phyloP scores from a whole-genome alignment of 2,888 invertebrate genomes.

The Ichneumon xanthorius region DNA sequence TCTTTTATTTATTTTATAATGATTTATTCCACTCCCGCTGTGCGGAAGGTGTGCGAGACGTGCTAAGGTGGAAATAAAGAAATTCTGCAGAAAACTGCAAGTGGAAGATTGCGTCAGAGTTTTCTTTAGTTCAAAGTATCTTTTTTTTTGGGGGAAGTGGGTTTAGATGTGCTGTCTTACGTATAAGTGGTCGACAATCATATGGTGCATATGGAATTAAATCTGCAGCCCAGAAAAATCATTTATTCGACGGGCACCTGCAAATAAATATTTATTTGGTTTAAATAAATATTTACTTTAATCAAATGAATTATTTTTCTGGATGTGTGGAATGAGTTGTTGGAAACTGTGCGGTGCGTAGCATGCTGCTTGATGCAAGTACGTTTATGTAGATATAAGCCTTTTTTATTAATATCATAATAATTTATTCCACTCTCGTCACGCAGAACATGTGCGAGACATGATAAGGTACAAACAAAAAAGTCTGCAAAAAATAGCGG shows the following conservation, averaged over 20 bases:
- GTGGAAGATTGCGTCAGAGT: background rate
- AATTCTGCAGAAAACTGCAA: background rate
- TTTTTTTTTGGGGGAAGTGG: background rate
- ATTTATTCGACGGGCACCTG: too few species aligned
- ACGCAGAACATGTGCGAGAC: background rate
- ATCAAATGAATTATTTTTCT: background rate
- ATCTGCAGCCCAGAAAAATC: background rate
- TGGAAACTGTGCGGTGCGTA: background rate
- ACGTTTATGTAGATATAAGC: constrained; percentile 8
- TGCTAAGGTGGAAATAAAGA: background rate
- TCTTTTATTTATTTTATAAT: background rate
- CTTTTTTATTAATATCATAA: too few species aligned
- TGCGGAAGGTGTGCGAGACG: background rate
- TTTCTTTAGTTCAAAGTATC: background rate
- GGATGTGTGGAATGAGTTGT: background rate
- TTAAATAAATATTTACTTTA: too few species aligned
- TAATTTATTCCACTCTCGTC: background rate
- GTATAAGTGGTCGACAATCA: too few species aligned
- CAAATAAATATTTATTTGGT: too few species aligned
- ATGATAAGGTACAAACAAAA: background rate
- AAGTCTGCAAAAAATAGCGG: background rate
- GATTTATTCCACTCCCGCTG: background rate
- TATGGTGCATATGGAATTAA: background rate
- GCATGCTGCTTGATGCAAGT: background rate
- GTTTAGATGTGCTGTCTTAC: background rate